Base-by-base conservation (phyloP, 2,113 vertebrate species). In the Xiphias gladius region DNA sequence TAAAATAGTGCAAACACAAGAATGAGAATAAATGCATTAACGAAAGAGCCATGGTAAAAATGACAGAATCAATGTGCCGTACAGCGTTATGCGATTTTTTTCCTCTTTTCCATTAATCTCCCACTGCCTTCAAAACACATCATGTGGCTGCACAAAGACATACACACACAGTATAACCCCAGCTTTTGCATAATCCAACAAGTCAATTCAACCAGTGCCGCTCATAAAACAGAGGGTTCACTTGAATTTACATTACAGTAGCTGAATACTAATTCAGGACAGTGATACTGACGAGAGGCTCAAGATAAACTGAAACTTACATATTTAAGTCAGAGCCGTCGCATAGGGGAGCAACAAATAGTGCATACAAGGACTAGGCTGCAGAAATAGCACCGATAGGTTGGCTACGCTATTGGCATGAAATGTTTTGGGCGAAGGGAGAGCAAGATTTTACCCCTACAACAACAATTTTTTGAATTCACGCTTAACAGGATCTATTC, bases 31-130 rank as follows among this genome's bases (percentile, higher is more conserved):
- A 88, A 92, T 85, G 85, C 77, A 83, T 80, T 78, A 87, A 84
- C 16, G 41, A 85, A 72, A 76, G 35, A 67, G 46, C 26, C 79
- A 43, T 32, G 22, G 62, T 64, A 74, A 82, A 87, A 83, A 86
- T 91, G 86, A 94, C 89, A 91, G 82, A 87, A 89, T 88, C 80
- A 87, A 89, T 91, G 89, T 83, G 76, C 69, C 41, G 22, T 30
- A 26, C 14, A 69, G 80, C 50, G 57, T 80, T 77, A 86, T 66
- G 64, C 80, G 63, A 79, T 77, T 78, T 83, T 88, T 86, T 83
- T 83, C 69, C 48, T n/a, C n/a, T n/a, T n/a, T 82, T 61, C 67
- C 82, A 92, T 95, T 92, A 91, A 92, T 89, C 88, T 88, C 68
- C 52, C 46, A 9, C 67, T 62, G 84, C 84, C 57, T 89, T 91